These are phyloP conservation scores for Leuciscus idus DNA, from an alignment of 2,113 vertebrate genomes.

Conservation along the genomic window DNA sequence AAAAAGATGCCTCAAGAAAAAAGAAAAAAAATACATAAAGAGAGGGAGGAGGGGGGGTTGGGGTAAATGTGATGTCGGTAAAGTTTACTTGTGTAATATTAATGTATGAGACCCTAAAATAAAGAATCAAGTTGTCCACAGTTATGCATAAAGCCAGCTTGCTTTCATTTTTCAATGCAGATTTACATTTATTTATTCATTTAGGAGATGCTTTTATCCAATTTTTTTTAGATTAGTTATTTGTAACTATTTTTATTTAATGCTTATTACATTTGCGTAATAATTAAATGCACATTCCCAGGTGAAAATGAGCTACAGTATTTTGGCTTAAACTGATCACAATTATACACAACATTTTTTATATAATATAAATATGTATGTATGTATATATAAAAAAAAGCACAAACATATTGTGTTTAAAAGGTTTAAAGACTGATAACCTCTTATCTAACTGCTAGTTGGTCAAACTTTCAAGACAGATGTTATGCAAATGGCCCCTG, in stretches of 20 bases:
- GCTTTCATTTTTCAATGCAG: slow-evolving; percentile 13
- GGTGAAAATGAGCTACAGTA: not conserved
- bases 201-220: too few relatives aligned
- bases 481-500: too few relatives aligned
- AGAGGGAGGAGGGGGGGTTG: not conserved
- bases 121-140: slow-evolving; percentile 23
- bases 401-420: too few relatives aligned
- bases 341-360: not conserved
- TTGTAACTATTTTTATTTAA: not conserved
- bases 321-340: not conserved
- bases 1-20: not conserved
- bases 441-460: too few relatives aligned
- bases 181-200: not conserved
- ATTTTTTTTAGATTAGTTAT: too few relatives aligned
- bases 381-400: too few relatives aligned
- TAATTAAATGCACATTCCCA: not conserved
- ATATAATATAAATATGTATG: too few relatives aligned
- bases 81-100: slow-evolving; percentile 40
- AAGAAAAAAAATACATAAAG: not conserved
- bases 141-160: slow-evolving; percentile 7
- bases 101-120: slow-evolving; percentile 42
- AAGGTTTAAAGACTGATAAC: too few relatives aligned
- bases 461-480: too few relatives aligned
- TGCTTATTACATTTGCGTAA: not conserved
- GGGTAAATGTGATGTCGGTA: slow-evolving; percentile 12